Evolutionary conservation across 2,888 invertebrate genomes (phyloP).

Genomic region (Luperina nickerlii): DNA sequence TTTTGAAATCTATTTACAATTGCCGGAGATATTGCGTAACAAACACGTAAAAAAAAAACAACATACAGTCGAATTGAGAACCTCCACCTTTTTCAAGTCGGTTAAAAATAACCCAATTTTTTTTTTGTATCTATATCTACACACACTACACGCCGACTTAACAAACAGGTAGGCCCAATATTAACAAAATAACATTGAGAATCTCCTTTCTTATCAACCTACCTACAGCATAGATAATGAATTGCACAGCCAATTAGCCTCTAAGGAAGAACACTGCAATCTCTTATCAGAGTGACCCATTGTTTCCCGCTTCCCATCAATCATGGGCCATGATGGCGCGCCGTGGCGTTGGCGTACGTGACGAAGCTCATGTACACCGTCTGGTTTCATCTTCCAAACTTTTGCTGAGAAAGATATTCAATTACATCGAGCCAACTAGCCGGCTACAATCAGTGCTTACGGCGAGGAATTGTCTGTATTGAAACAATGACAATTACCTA

Average conservation of each 20-base stretch:
- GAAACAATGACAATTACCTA: slow-evolving; percentile 4
- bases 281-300: slow-evolving; percentile 32
- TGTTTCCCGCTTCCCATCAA: slow-evolving; percentile 37
- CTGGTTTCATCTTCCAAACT: slow-evolving; percentile 66
- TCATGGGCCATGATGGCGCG: slow-evolving; percentile 26
- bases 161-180: background rate
- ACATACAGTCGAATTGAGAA: too few relatives aligned
- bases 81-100: too few relatives aligned
- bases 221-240: slow-evolving; percentile 5
- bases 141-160: background rate
- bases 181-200: slow-evolving; percentile 4
- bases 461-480: slow-evolving; percentile 37
- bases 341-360: slow-evolving; percentile 72
- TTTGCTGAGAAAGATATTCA: slow-evolving; percentile 61
- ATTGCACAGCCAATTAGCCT: slow-evolving; percentile 18
- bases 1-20: too few relatives aligned
- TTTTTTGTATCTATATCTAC: background rate
- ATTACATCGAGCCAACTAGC: slow-evolving; percentile 60
- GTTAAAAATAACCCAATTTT: too few relatives aligned
- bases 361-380: slow-evolving; percentile 62
- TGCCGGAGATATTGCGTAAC: too few relatives aligned
- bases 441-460: slow-evolving; percentile 34
- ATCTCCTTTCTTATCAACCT: slow-evolving; percentile 9
- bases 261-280: slow-evolving; percentile 20
- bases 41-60: too few relatives aligned